A percentile compares a stretch with the other conserved stretches of the same genome.
phyloP scores from a whole-genome alignment of 2,888 invertebrate genomes.

The Cancer borealis region DNA sequence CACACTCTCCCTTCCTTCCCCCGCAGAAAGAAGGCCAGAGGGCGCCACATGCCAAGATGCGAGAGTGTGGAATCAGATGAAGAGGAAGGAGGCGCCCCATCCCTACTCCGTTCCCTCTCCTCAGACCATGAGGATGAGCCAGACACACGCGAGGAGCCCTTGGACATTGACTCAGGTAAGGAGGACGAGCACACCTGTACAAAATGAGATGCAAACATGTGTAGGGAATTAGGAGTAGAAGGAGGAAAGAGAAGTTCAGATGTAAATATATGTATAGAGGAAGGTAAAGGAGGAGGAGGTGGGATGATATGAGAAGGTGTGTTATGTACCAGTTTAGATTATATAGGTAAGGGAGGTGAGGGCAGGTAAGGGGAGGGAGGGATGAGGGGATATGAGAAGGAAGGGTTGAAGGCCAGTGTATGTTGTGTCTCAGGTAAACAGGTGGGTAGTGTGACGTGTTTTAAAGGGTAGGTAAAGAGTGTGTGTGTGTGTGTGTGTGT shows the following conservation, averaged over 20 bases:
- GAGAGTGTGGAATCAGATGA: constrained; percentile 74
- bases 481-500: too few species aligned
- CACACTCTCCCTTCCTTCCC: neutral
- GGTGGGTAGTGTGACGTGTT: too few species aligned
- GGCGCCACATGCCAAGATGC: constrained; percentile 51
- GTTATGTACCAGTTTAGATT: too few species aligned
- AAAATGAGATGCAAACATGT: too few species aligned
- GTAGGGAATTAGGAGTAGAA: neutral
- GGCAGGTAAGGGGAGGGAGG: too few species aligned
- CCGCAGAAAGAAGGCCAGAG: constrained; percentile 63
- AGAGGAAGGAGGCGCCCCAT: constrained; percentile 58
- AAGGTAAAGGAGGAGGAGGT: neutral
- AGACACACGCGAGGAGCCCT: constrained; percentile 57
- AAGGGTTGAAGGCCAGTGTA: too few species aligned
- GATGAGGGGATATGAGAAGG: too few species aligned
- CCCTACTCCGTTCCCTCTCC: constrained; percentile 67
- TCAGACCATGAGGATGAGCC: constrained; percentile 75
- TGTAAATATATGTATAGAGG: neutral
- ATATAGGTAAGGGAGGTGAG: too few species aligned
- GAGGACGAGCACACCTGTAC: neutral
- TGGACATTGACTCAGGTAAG: constrained; percentile 76
- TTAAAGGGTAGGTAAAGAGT: too few species aligned
- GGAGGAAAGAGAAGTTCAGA: neutral
- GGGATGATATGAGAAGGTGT: neutral
- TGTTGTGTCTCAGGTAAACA: too few species aligned